These are phyloP conservation scores for Heterodera filipjevi DNA, from an alignment of 2,888 invertebrate genomes.

Conservation along the genomic window DNA sequence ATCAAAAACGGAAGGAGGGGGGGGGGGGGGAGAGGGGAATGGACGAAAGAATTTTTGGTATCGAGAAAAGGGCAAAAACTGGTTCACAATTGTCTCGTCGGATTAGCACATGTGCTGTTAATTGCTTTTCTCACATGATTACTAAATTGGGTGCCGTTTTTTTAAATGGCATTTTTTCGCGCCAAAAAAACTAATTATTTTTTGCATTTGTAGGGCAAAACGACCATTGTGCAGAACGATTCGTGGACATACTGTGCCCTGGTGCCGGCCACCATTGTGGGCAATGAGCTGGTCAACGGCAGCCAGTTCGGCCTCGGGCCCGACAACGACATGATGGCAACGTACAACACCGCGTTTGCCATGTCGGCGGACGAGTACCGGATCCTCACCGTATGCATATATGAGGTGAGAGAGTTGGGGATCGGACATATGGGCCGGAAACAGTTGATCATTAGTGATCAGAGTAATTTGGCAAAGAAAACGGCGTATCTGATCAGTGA, in stretches of 20 bases:
- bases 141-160: not conserved
- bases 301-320: constrained; percentile 42
- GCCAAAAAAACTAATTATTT: not conserved
- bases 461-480: no score
- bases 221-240: constrained; percentile 33
- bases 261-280: constrained; percentile 36
- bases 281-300: constrained; percentile 33
- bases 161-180: not conserved
- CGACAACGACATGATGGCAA: constrained; percentile 39
- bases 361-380: constrained; percentile 41
- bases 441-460: no score
- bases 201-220: constrained; percentile 28
- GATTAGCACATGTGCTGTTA: not conserved
- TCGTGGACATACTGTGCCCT: constrained; percentile 36
- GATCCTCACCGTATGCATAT: constrained; percentile 52
- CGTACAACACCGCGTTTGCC: constrained; percentile 47
- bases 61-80: not conserved
- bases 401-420: constrained; percentile 46
- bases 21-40: no score
- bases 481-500: no score
- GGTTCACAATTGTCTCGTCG: not conserved
- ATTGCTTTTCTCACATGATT: not conserved
- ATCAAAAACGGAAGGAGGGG: not conserved
- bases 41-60: not conserved
- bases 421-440: not conserved